Conservation (phyloP, 2,888 invertebrate genomes). For the Chymomyza procnemis region DNA sequence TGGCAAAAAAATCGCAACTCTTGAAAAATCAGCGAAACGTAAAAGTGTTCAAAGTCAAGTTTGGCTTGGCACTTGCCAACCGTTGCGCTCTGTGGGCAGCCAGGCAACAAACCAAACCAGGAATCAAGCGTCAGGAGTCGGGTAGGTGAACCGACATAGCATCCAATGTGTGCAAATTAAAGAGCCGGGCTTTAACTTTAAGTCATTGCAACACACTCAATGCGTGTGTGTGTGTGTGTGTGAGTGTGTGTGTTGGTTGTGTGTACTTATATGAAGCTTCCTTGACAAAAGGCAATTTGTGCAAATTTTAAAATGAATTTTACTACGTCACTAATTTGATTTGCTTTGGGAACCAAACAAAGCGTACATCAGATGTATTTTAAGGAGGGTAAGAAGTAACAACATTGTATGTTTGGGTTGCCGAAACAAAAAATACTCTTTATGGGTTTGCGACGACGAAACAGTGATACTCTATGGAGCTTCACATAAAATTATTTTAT, state of each 20-base stretch:
- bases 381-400: not conserved
- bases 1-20: slow-evolving; percentile 45
- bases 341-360: slow-evolving; percentile 31
- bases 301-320: slow-evolving; percentile 55
- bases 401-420: not conserved
- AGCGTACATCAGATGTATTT: not conserved
- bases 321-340: slow-evolving; percentile 59
- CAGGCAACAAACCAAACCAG: not conserved
- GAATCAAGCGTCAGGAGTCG: not conserved
- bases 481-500: too few species aligned
- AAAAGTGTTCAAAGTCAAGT: slow-evolving; percentile 77
- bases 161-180: not conserved
- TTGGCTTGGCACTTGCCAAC: slow-evolving; percentile 48
- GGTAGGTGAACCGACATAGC: not conserved
- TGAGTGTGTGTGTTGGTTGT: not conserved
- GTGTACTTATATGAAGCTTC: slow-evolving; percentile 2
- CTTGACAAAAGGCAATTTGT: slow-evolving; percentile 42
- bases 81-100: not conserved
- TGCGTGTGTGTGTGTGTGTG: not conserved
- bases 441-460: too few species aligned
- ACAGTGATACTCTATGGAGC: too few species aligned
- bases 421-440: too few species aligned
- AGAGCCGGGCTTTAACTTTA: slow-evolving; percentile 3
- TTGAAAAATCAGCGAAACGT: slow-evolving; percentile 75
- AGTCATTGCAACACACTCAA: slow-evolving; percentile 3